These are phyloP conservation scores for Pseudonaja textilis DNA, from an alignment of 2,113 vertebrate genomes.

Conservation along the genomic window DNA sequence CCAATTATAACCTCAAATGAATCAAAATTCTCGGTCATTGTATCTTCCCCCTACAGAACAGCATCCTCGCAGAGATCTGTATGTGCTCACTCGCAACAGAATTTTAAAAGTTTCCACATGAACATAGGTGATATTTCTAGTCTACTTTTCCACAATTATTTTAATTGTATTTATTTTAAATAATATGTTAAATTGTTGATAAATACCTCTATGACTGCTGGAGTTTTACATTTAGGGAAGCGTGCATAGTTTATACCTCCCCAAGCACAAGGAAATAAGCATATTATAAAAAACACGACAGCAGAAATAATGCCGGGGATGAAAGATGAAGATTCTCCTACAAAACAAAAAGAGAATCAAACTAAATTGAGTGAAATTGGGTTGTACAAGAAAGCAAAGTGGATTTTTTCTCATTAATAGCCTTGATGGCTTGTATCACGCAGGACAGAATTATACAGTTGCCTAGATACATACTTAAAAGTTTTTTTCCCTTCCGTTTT, in stretches of 20 bases:
- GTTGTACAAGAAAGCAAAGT: not conserved
- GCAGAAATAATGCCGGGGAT: fast-evolving
- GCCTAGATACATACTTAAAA: not conserved
- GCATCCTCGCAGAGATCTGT: not conserved
- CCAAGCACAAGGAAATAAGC: not conserved
- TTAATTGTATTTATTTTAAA: not conserved
- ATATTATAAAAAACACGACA: fast-evolving
- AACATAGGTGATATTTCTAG: not conserved
- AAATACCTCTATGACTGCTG: slow-evolving; percentile 66
- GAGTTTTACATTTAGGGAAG: slow-evolving; percentile 65
- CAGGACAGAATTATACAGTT: not conserved
- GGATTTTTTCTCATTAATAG: not conserved
- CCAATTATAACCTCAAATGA: not conserved
- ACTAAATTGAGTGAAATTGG: not conserved
- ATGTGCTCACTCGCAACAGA: not conserved
- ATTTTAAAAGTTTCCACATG: not conserved
- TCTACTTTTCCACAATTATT: not conserved
- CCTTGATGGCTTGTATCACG: not conserved
- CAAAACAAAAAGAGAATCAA: slow-evolving; percentile 14
- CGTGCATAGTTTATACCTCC: slow-evolving; percentile 53
- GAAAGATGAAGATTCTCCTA: slow-evolving; percentile 2
- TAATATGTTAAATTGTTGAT: not conserved
- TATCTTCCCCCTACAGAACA: not conserved
- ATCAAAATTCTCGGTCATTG: not conserved
- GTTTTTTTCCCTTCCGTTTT: not conserved